Evolutionary conservation across 37 sponge, comb jelly and placozoan genomes (phyloP).

Genomic region (Geodia barretti): DNA sequence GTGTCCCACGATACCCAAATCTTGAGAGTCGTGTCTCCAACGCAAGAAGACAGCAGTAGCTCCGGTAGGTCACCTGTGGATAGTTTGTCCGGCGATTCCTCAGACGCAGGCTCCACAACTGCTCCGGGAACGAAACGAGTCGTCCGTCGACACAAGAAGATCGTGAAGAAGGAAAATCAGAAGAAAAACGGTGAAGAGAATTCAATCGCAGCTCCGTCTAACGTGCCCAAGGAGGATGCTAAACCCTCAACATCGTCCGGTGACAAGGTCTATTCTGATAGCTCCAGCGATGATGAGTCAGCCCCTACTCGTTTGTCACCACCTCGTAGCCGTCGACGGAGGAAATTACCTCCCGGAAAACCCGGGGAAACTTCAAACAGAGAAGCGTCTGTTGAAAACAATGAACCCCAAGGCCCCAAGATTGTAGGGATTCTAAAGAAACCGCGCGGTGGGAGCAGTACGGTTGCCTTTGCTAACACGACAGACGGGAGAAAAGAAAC

Average conservation of each 20-base stretch:
- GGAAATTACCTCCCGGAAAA: background rate
- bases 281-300: too few relatives aligned
- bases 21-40: background rate
- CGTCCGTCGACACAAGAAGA: too few relatives aligned
- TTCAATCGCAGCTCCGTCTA: too few relatives aligned
- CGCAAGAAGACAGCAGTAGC: background rate
- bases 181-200: too few relatives aligned
- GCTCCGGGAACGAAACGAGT: background rate
- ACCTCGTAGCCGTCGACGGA: background rate
- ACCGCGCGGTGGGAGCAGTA: background rate
- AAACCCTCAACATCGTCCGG: too few relatives aligned
- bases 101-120: background rate
- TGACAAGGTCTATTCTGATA: too few relatives aligned
- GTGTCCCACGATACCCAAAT: background rate
- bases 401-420: background rate
- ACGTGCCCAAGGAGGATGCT: too few relatives aligned
- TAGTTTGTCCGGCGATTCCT: background rate
- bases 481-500: background rate
- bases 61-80: background rate
- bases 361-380: background rate
- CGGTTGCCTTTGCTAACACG: background rate
- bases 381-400: background rate
- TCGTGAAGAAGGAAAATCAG: too few relatives aligned
- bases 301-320: background rate
- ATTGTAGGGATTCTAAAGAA: slow-evolving; percentile 61